These are phyloP conservation scores for Apodemus sylvaticus DNA, from an alignment of 2,113 vertebrate genomes.

Conservation along the genomic window DNA sequence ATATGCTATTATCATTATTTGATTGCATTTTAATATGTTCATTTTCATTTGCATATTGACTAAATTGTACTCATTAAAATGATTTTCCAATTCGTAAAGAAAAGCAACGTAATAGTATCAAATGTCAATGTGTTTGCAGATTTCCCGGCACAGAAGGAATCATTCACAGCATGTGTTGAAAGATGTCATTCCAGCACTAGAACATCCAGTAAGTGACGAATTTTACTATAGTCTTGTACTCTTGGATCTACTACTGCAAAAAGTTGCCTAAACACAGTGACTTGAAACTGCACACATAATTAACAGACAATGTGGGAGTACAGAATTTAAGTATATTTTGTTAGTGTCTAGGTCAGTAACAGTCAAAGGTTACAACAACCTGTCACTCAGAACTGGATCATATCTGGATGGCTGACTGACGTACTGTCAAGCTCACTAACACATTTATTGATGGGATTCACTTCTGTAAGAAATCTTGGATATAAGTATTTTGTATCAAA, in stretches of 20 bases:
- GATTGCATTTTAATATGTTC: background rate
- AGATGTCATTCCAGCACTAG: constrained; percentile 80
- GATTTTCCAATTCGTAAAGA: background rate
- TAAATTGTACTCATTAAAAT: constrained; percentile 22
- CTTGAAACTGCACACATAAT: background rate
- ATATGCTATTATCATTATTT: constrained; percentile 2
- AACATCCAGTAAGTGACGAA: constrained; percentile 84
- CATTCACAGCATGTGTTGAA: constrained; percentile 92
- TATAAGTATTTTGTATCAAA: background rate
- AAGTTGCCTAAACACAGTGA: background rate
- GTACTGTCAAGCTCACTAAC: background rate
- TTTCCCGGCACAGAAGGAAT: constrained; percentile 93
- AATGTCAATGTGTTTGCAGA: constrained; percentile 82
- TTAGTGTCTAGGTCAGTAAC: background rate
- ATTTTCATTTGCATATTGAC: background rate
- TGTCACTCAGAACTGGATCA: background rate
- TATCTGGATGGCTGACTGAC: background rate
- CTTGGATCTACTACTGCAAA: background rate
- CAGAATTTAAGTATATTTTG: background rate
- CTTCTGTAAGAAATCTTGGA: background rate
- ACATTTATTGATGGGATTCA: background rate
- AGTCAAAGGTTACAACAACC: background rate
- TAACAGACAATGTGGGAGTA: background rate
- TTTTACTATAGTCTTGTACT: background rate
- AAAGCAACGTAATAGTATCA: background rate